Conservation (phyloP, 2,797 vertebrate genomes). For the Erithacus rubecula region DNA sequence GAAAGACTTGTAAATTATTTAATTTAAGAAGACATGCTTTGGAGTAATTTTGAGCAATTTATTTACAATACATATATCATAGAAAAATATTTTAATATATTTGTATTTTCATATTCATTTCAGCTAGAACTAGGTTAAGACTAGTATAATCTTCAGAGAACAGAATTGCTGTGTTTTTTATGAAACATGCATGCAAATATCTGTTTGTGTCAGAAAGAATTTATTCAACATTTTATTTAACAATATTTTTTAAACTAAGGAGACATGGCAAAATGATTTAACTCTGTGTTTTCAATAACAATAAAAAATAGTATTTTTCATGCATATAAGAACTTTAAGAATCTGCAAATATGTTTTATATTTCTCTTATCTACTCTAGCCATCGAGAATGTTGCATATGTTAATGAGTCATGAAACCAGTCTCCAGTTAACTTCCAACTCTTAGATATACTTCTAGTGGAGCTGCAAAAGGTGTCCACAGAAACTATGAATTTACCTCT, state of each 20-base stretch:
- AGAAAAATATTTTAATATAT: slow-evolving; percentile 7
- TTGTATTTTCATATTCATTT: slow-evolving; percentile 20
- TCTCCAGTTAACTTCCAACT: background rate
- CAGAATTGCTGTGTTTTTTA: background rate
- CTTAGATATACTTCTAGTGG: background rate
- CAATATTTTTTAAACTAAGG: background rate
- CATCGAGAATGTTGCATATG: background rate
- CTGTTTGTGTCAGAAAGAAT: background rate
- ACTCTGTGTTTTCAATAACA: background rate
- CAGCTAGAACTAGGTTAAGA: background rate
- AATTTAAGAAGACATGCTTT: slow-evolving; percentile 22
- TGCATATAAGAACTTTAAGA: background rate
- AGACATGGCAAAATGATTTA: background rate
- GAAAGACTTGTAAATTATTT: slow-evolving; percentile 48
- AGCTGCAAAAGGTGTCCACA: background rate
- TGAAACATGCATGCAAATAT: background rate
- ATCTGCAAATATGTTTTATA: background rate
- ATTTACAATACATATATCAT: background rate
- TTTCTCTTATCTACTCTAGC: background rate
- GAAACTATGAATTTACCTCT: background rate
- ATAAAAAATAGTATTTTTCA: background rate
- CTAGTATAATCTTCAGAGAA: background rate
- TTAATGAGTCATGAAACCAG: background rate
- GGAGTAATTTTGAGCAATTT: slow-evolving; percentile 21
- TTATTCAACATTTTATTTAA: background rate